These are phyloP conservation scores for Thymelicus lineola DNA, from an alignment of 2,888 invertebrate genomes.

Conservation along the genomic window DNA sequence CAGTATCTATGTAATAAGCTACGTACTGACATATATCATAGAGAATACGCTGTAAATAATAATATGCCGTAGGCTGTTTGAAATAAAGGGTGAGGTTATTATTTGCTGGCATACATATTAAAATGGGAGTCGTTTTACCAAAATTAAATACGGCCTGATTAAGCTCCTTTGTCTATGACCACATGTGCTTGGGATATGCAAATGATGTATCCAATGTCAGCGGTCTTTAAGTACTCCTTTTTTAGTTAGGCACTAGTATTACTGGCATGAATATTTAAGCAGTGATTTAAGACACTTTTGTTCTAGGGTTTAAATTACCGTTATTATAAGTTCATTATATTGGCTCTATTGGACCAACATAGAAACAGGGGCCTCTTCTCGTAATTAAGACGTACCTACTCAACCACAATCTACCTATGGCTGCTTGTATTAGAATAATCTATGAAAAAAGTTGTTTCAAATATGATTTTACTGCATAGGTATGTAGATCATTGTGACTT, in stretches of 20 bases:
- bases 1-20: slow-evolving; percentile 5
- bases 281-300: too few species aligned
- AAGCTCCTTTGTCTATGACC: slow-evolving; percentile 79
- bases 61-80: slow-evolving; percentile 65
- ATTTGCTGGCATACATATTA: slow-evolving; percentile 78
- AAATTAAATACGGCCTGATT: slow-evolving; percentile 81
- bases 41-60: slow-evolving; percentile 52
- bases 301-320: too few species aligned
- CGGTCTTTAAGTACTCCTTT: slow-evolving; percentile 56
- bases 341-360: too few species aligned
- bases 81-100: slow-evolving; percentile 77
- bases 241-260: slow-evolving; percentile 3
- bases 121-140: slow-evolving; percentile 80
- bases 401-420: too few species aligned
- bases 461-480: too few species aligned
- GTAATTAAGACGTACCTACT: too few species aligned
- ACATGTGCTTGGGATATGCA: slow-evolving; percentile 82
- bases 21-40: slow-evolving; percentile 38
- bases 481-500: too few species aligned
- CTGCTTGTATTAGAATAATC: too few species aligned
- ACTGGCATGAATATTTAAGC: too few species aligned
- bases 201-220: slow-evolving; percentile 78
- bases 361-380: too few species aligned
- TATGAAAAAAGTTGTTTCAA: too few species aligned
- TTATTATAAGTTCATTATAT: too few species aligned